Conservation (phyloP, 2,888 invertebrate species). For the Stegophylla sp. region DNA sequence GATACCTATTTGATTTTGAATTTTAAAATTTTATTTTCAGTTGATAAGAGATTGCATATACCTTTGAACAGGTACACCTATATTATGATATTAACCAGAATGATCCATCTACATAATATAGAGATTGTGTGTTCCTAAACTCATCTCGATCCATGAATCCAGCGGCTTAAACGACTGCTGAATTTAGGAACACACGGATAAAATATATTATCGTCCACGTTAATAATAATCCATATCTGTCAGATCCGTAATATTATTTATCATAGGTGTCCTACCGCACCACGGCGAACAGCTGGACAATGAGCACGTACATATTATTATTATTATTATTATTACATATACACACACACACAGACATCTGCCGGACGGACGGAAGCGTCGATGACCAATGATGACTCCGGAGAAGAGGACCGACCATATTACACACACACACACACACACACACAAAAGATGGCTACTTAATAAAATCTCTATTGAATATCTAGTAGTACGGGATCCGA, state of each 20-base stretch:
- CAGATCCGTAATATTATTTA: conserved; percentile 27
- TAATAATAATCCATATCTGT: conserved; percentile 44
- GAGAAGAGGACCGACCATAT: conserved; percentile 28
- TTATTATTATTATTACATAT: background rate
- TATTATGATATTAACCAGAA: no score
- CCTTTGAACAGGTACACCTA: no score
- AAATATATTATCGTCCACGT: conserved; percentile 1
- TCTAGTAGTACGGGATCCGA: background rate
- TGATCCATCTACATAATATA: no score
- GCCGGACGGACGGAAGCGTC: conserved; percentile 58
- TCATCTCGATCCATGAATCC: no score
- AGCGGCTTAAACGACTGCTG: no score
- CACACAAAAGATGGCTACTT: conserved; percentile 57
- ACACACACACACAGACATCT: conserved; percentile 34
- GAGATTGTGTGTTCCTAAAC: no score
- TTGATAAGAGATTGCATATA: no score
- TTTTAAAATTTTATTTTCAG: no score
- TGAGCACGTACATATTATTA: no score
- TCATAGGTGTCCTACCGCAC: background rate
- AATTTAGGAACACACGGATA: background rate
- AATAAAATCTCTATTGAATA: conserved; percentile 56
- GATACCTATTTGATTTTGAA: no score
- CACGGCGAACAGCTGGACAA: background rate
- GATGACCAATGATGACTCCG: conserved; percentile 55
- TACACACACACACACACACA: no score